Evolutionary conservation across 2,888 invertebrate genomes (phyloP), one percentile per base, ranked within the genome.

Genomic region (Trachelus stipa): DNA sequence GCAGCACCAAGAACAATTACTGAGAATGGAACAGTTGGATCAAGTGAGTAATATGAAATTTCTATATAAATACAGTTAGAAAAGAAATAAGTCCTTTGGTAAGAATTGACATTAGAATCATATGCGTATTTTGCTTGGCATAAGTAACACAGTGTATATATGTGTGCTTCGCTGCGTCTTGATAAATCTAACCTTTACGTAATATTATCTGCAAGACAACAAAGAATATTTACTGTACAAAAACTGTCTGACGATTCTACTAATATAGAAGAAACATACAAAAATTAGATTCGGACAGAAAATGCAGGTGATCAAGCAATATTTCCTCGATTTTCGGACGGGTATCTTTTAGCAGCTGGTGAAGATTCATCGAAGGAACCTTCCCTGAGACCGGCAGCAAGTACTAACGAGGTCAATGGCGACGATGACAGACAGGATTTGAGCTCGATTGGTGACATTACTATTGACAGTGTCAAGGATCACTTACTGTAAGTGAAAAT

Each of bases 391-490:
- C 89, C 90, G 1, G 86, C 88, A 30, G 87, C 86, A 4, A 91
- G 91, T 76, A 85, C 87, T 74, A 89, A 82, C 73, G 91, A 90
- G 69, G 91, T 93, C 68, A 93, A 93, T 79, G 93, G 93, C 68
- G 92, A 92, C 12, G 92, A 91, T 40, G 93, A 93, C 83, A 92
- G 92, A 81, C 92, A 92, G 86, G 92, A 93, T 85, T 84, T 90
- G 77, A 95, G 94, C 87, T 95, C 95, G 69, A 93, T 95, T 80
- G 97, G 96, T 30, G 98, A 98, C 92, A 98, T 98, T 90, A 98
- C 98, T 4, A 96, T 98, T 83, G 98, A 98, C 93, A 98, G 98
- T 40, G 97, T 98, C 75, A 95, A 97, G 83, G 98, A 98, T 92
- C 98, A 98, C 93, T 93, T 96, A 80, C 91, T 91, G 91, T 91